Percentiles rank a stretch among this genome's conserved stretches.
phyloP scores from a whole-genome alignment of 2,888 invertebrate genomes.

The Diarsia dahlii region DNA sequence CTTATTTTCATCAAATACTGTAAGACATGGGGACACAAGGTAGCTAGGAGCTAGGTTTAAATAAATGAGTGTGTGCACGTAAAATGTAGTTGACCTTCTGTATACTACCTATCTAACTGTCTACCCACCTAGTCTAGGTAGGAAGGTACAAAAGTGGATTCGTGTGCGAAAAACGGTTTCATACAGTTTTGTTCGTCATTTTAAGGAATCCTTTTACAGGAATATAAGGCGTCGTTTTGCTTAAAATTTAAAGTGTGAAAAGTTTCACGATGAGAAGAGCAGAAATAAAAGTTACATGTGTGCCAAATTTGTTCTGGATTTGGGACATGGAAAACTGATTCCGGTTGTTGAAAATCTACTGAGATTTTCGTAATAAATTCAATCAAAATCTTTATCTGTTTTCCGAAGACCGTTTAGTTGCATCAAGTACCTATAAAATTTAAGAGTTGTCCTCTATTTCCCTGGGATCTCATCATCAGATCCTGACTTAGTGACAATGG shows the following conservation, averaged over 20 bases:
- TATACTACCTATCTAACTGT: too few relatives aligned
- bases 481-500: too few relatives aligned
- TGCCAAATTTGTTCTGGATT: not conserved
- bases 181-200: constrained; percentile 45
- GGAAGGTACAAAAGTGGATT: constrained; percentile 33
- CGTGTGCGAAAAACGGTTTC: constrained; percentile 44
- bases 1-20: too few relatives aligned
- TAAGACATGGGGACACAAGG: too few relatives aligned
- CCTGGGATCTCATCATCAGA: too few relatives aligned
- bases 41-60: too few relatives aligned
- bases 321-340: not conserved
- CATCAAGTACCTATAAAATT: too few relatives aligned
- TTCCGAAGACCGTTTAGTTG: too few relatives aligned
- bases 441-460: too few relatives aligned
- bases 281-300: not conserved
- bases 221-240: constrained; percentile 18
- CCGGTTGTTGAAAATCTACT: not conserved
- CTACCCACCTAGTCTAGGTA: constrained; percentile 6
- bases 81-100: not conserved
- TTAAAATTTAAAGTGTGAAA: constrained; percentile 9
- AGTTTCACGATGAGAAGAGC: constrained; percentile 1
- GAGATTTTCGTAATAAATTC: not conserved
- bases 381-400: not conserved
- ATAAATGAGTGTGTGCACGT: too few relatives aligned
- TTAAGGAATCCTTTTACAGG: constrained; percentile 16